Evolutionary conservation across 2,888 invertebrate genomes (phyloP).

Genomic region (Salpingus planirostris): DNA sequence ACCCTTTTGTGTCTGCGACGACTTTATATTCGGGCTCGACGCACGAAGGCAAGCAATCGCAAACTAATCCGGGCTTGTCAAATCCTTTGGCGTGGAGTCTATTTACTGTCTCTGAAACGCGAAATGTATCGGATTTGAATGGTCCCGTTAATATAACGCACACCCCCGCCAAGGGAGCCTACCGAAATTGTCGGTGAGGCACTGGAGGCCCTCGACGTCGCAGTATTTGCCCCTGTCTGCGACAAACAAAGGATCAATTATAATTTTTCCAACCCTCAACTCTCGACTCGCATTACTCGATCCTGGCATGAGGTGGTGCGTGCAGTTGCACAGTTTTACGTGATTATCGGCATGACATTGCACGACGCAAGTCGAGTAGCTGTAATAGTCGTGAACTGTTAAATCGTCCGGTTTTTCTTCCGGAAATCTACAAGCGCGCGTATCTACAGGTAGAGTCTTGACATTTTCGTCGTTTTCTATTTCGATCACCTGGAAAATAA

Average conservation of each 20-base stretch:
- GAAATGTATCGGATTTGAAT: slow-evolving; percentile 4
- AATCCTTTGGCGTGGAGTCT: slow-evolving; percentile 39
- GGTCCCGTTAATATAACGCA: no score
- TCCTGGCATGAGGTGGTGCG: slow-evolving; percentile 52
- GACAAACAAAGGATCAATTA: slow-evolving; percentile 22
- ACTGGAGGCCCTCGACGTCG: slow-evolving; percentile 47
- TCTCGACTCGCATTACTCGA: slow-evolving; percentile 41
- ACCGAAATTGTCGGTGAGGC: slow-evolving; percentile 46
- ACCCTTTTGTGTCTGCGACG: slow-evolving; percentile 44
- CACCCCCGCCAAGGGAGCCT: no score
- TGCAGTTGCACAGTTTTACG: slow-evolving; percentile 49
- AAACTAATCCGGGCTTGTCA: slow-evolving; percentile 42
- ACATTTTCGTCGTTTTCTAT: slow-evolving; percentile 52
- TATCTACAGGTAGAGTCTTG: slow-evolving; percentile 40
- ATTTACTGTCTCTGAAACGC: slow-evolving; percentile 38
- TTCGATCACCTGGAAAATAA: slow-evolving; percentile 46
- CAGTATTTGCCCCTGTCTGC: slow-evolving; percentile 44
- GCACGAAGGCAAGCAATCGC: slow-evolving; percentile 53
- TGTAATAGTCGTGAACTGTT: slow-evolving; percentile 46
- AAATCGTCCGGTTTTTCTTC: slow-evolving; percentile 43
- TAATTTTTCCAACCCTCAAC: no score
- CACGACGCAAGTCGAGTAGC: slow-evolving; percentile 52
- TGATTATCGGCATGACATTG: slow-evolving; percentile 51
- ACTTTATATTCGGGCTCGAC: slow-evolving; percentile 50
- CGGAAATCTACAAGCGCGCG: slow-evolving; percentile 50